Base-by-base conservation (phyloP, 2,888 invertebrate species). In the Catonia carolina region DNA sequence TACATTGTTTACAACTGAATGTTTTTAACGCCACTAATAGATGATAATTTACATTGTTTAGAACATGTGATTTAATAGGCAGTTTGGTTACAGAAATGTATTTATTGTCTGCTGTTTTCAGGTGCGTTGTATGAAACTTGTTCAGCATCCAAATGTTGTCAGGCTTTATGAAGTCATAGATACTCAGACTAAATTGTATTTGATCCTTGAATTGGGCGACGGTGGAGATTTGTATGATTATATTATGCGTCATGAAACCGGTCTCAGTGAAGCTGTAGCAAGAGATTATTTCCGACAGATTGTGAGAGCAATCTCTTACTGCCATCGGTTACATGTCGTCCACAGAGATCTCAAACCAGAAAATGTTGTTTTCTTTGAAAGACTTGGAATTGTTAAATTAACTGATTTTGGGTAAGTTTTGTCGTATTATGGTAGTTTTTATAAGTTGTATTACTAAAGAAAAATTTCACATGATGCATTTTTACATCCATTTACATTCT, bases 301-400 rank as follows among this genome's bases (percentile, higher is more conserved):
- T 70, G 92, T 99, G 61, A 85, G 92, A 68, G 98, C 98, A 65
- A 98, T 99, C 72, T 91, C 94, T 63, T 92, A 97, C 73, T 99
- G 99, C 77, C 99, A 99, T 78, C 87, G 92, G 76, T 80, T 89
- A 62, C 86, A 88, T 71, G 88, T 89, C 22, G 83, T 89, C 14
- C 89, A 89, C 70, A 82, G 99, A 64, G 99, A 99, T 77, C 79
- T 99, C 64, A 99, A 99, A 76, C 99, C 98, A 12, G 99, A 99
- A 75, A 99, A 99, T 78, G 98, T 99, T 59, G 96, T 99, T 50
- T 98, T 98, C 77, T 99, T 99, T 74, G 94, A 97, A 75, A 93
- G 95, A 75, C 78, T 92, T 67, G 95, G 95, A 57, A 84, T 94
- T 72, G 98, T 99, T 31, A 99, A 99, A 77, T 79, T 99, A 70